These are phyloP conservation scores for Emys orbicularis DNA, from an alignment of 2,797 vertebrate species.

Conservation along the genomic window DNA sequence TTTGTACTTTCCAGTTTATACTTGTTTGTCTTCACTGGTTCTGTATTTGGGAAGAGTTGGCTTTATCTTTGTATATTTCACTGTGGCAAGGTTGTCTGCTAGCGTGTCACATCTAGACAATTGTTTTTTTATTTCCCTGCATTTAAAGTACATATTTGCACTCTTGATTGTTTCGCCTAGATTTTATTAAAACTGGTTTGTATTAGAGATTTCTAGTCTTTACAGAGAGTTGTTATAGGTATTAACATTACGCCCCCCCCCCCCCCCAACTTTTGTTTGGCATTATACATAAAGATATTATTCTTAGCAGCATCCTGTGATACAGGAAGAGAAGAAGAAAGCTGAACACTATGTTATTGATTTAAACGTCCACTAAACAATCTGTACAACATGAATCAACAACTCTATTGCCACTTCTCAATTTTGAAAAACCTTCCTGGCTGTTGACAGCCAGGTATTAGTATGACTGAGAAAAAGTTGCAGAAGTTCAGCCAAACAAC, in stretches of 20 bases:
- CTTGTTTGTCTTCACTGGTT: fast-evolving
- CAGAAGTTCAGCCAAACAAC: background rate
- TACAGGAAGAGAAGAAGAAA: background rate
- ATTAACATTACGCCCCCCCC: background rate
- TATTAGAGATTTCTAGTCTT: background rate
- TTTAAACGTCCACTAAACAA: background rate
- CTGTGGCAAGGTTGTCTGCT: background rate
- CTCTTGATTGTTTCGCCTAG: background rate
- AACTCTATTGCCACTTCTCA: background rate
- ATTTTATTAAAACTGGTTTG: background rate
- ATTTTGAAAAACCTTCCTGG: background rate
- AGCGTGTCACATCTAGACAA: background rate
- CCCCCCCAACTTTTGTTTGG: background rate
- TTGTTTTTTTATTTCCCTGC: background rate
- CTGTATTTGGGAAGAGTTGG: background rate
- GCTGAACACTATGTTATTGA: background rate
- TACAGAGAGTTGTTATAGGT: background rate
- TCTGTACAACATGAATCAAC: background rate
- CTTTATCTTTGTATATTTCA: background rate
- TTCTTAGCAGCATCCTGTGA: background rate
- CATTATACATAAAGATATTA: background rate
- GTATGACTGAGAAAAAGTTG: background rate
- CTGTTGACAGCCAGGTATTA: background rate
- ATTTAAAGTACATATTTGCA: fast-evolving
- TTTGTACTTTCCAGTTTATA: background rate